These are phyloP conservation scores for Cochlearius cochlearius DNA, from an alignment of 2,113 vertebrate species.

Conservation along the genomic window DNA sequence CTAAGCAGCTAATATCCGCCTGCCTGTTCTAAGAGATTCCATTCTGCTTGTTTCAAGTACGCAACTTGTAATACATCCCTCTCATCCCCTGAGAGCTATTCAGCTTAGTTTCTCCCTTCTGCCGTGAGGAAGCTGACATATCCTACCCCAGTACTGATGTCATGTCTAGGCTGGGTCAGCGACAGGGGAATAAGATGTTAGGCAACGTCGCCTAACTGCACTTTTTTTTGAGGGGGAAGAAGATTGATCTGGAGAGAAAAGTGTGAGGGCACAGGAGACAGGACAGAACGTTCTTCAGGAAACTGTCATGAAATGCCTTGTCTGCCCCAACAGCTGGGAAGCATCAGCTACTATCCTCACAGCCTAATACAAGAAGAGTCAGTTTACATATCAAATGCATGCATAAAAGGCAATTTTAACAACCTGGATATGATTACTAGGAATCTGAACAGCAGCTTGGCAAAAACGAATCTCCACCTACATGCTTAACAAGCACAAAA, in stretches of 20 bases:
- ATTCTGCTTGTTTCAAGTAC: not conserved
- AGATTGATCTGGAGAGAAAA: not conserved
- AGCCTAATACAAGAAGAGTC: not conserved
- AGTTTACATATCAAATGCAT: not conserved
- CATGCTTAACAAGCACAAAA: not conserved
- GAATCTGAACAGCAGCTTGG: not conserved
- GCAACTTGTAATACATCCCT: not conserved
- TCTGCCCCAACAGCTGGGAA: not conserved
- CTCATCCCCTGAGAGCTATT: not conserved
- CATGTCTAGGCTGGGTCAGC: not conserved
- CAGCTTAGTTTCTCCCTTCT: not conserved
- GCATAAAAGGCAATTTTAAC: not conserved
- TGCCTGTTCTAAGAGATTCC: not conserved
- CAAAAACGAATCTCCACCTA: not conserved
- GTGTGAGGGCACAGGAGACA: not conserved
- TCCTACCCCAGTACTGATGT: not conserved
- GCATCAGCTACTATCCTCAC: not conserved
- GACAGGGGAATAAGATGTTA: not conserved
- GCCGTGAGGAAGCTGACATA: not conserved
- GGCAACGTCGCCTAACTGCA: not conserved
- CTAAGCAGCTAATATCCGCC: not conserved
- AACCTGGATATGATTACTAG: not conserved
- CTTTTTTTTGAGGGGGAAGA: not conserved
- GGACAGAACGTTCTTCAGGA: not conserved
- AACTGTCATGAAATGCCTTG: not conserved